phyloP scores from a whole-genome alignment of 2,888 invertebrate species.

The Hemistola chrysoprasaria region DNA sequence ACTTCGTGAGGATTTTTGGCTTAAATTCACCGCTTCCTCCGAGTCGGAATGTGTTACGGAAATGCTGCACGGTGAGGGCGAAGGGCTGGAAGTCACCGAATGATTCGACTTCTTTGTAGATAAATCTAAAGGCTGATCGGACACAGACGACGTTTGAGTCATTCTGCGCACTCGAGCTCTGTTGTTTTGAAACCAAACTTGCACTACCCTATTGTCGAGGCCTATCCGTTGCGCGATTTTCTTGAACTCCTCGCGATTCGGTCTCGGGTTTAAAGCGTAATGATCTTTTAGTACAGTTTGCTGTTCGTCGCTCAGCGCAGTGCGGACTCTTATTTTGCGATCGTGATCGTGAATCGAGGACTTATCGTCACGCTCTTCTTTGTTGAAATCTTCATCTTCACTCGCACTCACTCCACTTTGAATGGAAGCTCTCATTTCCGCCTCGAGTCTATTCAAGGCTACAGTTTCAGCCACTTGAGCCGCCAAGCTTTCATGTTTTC shows the following conservation, averaged over 20 bases:
- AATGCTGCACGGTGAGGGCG: slow-evolving; percentile 83
- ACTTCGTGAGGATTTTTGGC: slow-evolving; percentile 86
- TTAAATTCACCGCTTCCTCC: slow-evolving; percentile 90
- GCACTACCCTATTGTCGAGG: slow-evolving; percentile 90
- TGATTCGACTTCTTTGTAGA: slow-evolving; percentile 89
- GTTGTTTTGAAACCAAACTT: slow-evolving; percentile 99
- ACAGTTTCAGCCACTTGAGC: slow-evolving; percentile 88
- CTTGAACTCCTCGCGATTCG: slow-evolving; percentile 96
- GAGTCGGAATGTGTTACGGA: slow-evolving; percentile 85
- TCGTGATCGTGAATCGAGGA: slow-evolving; percentile 84
- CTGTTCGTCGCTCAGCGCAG: slow-evolving; percentile 97
- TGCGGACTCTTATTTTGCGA: slow-evolving; percentile 94
- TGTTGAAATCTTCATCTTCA: slow-evolving; percentile 83
- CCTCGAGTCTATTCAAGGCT: slow-evolving; percentile 77
- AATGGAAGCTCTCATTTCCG: slow-evolving; percentile 73
- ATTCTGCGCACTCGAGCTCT: slow-evolving; percentile 92
- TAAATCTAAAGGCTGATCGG: slow-evolving; percentile 94
- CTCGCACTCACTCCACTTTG: slow-evolving; percentile 82
- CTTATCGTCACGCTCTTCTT: slow-evolving; percentile 77
- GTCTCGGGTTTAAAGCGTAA: slow-evolving; percentile 94
- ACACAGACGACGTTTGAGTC: slow-evolving; percentile 61
- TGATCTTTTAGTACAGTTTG: slow-evolving; percentile 93
- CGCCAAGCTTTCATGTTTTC: slow-evolving; percentile 88
- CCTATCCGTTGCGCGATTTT: slow-evolving; percentile 91
- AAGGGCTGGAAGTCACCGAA: slow-evolving; percentile 82